Evolutionary conservation across 2,888 invertebrate species (phyloP).

Genomic region (Heteromyza rotundicornis): DNA sequence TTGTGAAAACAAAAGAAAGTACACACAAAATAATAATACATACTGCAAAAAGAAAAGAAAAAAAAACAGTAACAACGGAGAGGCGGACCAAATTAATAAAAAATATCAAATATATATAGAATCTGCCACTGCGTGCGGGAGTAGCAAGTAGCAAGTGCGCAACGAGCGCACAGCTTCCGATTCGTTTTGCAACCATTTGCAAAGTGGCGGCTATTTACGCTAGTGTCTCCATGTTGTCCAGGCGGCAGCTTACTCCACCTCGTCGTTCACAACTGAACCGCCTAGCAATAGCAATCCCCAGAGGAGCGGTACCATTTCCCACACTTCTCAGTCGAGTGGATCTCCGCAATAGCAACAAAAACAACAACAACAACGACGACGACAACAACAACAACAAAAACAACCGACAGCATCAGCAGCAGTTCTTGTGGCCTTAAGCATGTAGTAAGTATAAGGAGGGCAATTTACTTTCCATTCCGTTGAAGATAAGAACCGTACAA

Average conservation of each 20-base stretch:
- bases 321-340: not conserved
- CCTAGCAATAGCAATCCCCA: not conserved
- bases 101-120: not conserved
- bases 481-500: too few relatives aligned
- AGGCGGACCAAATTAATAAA: not conserved
- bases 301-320: not conserved
- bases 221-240: not conserved
- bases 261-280: not conserved
- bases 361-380: too few relatives aligned
- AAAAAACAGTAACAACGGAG: not conserved
- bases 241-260: not conserved
- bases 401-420: slow-evolving; percentile 37
- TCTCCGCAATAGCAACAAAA: not conserved
- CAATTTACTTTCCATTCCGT: too few relatives aligned
- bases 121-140: not conserved
- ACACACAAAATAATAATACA: slow-evolving; percentile 20
- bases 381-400: too few relatives aligned
- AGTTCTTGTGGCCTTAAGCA: slow-evolving; percentile 56
- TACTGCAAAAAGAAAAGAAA: slow-evolving; percentile 6
- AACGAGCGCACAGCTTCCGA: not conserved
- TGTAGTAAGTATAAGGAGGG: slow-evolving; percentile 55
- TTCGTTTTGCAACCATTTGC: not conserved
- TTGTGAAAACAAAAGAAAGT: slow-evolving; percentile 11
- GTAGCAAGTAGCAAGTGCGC: not conserved
- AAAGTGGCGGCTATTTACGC: too few relatives aligned